These are phyloP conservation scores for Coleophora flavipennella DNA, from an alignment of 2,888 invertebrate genomes.

Conservation along the genomic window DNA sequence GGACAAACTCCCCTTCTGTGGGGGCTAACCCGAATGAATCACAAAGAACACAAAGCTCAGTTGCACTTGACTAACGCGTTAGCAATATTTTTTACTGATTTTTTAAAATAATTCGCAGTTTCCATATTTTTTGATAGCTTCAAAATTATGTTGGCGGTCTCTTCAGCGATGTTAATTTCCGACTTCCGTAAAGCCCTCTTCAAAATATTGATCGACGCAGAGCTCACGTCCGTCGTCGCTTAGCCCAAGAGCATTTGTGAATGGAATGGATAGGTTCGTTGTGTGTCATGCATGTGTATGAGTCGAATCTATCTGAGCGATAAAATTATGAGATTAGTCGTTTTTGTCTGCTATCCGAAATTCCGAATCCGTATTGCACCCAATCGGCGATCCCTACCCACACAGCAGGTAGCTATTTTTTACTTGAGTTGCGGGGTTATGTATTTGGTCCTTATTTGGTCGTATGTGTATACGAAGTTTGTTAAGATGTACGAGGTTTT, in stretches of 20 bases:
- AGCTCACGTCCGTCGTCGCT: conserved; percentile 32
- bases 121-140: no score
- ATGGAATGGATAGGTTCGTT: no score
- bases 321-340: conserved; percentile 21
- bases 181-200: conserved; percentile 50
- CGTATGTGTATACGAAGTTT: no score
- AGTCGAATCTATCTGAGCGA: conserved; percentile 34
- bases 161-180: no score
- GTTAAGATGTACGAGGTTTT: no score
- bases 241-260: conserved; percentile 43
- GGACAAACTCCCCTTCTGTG: conserved; percentile 69
- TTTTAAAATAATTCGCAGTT: no score
- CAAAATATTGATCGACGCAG: conserved; percentile 66
- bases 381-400: conserved; percentile 39
- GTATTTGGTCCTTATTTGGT: no score
- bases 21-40: conserved; percentile 66
- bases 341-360: conserved; percentile 26
- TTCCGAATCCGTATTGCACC: conserved; percentile 36
- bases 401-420: conserved; percentile 59
- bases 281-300: no score
- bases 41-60: conserved; percentile 50
- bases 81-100: no score
- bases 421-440: no score
- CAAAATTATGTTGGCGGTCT: no score
- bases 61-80: conserved; percentile 19